A percentile compares a stretch with the other conserved stretches of the same genome.
Evolutionary conservation across 2,888 invertebrate species (phyloP).

Genomic region (Acanthosepion esculentum): DNA sequence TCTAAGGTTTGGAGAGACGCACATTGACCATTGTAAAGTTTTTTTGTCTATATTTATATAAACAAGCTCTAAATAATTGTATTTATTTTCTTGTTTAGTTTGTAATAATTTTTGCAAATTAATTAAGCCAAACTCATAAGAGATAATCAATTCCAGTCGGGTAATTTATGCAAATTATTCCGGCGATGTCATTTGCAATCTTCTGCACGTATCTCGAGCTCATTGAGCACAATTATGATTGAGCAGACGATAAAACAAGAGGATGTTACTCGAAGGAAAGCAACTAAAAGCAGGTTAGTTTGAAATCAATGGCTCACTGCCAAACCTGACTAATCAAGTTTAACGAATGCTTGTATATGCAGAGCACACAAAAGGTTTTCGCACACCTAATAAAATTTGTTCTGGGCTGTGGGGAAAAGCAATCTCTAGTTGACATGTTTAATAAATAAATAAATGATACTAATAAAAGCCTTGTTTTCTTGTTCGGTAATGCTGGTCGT

Average conservation of each 20-base stretch:
- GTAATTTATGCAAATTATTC: slow-evolving; percentile 33
- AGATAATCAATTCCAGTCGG: neutral
- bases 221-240: slow-evolving; percentile 8
- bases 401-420: neutral
- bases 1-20: no score
- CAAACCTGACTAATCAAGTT: slow-evolving; percentile 8
- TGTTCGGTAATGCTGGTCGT: no score
- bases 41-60: no score
- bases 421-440: neutral
- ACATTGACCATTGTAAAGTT: no score
- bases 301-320: neutral
- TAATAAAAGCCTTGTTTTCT: neutral
- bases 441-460: neutral
- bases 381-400: neutral
- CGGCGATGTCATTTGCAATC: slow-evolving; percentile 18
- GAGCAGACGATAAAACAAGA: neutral
- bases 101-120: neutral
- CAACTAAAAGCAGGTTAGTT: slow-evolving; percentile 33
- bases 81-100: slow-evolving; percentile 17
- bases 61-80: neutral
- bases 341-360: neutral
- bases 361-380: neutral
- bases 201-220: neutral
- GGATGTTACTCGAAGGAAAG: neutral
- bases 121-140: neutral